phyloP scores from a whole-genome alignment of 2,888 invertebrate species.

The Scotopteryx bipunctaria region DNA sequence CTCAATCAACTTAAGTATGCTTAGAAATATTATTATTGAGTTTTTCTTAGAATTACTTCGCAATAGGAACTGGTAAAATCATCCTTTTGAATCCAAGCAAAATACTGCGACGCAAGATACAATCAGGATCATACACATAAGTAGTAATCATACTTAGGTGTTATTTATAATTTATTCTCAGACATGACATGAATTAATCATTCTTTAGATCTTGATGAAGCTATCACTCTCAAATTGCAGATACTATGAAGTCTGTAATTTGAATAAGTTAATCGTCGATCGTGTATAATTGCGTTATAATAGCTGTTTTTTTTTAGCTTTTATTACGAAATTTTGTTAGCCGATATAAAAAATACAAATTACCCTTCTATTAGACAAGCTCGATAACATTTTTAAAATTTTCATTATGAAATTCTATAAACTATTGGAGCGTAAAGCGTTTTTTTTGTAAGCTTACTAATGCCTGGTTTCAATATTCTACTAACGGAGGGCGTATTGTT shows the following conservation, averaged over 20 bases:
- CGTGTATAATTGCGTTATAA: conserved; percentile 69
- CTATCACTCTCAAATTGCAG: conserved; percentile 47
- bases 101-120: not conserved
- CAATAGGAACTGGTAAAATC: no score
- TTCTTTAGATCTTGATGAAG: conserved; percentile 45
- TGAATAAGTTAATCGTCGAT: conserved; percentile 64
- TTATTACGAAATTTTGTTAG: no score
- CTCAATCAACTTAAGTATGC: no score
- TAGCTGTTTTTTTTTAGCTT: conserved; percentile 49
- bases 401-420: not conserved
- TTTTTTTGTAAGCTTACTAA: no score
- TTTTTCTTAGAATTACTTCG: no score
- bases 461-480: no score
- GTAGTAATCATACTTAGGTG: not conserved
- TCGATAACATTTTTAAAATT: conserved; percentile 13
- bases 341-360: conserved; percentile 38
- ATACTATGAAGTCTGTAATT: conserved; percentile 53
- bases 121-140: not conserved
- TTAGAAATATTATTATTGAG: no score
- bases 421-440: no score
- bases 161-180: conserved; percentile 9
- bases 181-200: conserved; percentile 8
- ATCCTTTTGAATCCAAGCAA: not conserved
- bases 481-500: no score
- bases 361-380: conserved; percentile 31